Evolutionary conservation across 2,797 vertebrate species (phyloP), one percentile per base, ranked within the genome.

Genomic region (Paramormyrops hopkinsi): DNA sequence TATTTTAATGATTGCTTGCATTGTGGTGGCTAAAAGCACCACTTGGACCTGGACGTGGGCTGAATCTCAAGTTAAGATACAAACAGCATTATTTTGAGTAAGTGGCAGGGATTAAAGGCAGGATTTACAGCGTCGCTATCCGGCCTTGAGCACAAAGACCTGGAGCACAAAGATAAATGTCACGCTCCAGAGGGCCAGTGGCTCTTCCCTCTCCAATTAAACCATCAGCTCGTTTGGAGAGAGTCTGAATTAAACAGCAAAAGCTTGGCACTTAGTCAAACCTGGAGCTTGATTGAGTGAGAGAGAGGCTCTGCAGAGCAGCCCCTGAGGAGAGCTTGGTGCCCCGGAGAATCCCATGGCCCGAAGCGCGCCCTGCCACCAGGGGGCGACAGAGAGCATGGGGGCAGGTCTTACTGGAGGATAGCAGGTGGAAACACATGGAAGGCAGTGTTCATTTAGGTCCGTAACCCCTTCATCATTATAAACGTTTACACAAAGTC

Each of bases 61-160:
- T 84, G 82, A 84, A 50, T 84, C 82, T 84, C 44, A 84, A 48
- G 41, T 82, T 82, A 82, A 84, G 82, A 84, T 50, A 84, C 82
- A 84, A 46, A 48, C 82, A 84, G 46, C 82, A 84, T 46, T 84
- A 84, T 46, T 84, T 84, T 84, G 41, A 50, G 82, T 48, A 44
- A 84, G 22, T 46, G 19, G 44, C 9, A 17, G 48, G 51, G 51
- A 86, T 86, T 53, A 54, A 29, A 54, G n/a, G 33, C 17, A 46
- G 53, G 54, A 87, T 62, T 87, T 33, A 44, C 86, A n/a, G 86
- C 29, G 86, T 33, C 54, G 33, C 54, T 87, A n/a, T 87, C 54
- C 53, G 86, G 86, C 86, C 86, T 44, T 33, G 33, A 37, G 17
- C 37, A 62, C 50, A 87, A 87, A 62, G 17, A 59, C 29, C 86